Percentiles rank a stretch among this genome's conserved stretches.
Evolutionary conservation across 2,888 invertebrate genomes (phyloP).

Genomic region (Hyppa rectilinea): DNA sequence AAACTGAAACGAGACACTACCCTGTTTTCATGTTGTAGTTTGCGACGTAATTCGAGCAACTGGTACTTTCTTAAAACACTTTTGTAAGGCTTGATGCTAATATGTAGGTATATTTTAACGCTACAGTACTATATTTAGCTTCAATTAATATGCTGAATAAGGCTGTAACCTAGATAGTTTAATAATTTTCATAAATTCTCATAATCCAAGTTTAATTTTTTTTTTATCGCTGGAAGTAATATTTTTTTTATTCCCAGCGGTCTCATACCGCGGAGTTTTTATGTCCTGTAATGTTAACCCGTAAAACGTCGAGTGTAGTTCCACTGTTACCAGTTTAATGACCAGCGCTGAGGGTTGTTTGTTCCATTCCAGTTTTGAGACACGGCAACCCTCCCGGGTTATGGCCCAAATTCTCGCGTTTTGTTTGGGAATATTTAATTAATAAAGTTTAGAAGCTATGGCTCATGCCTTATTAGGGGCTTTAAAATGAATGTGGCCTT

Average conservation of each 20-base stretch:
- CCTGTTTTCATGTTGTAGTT: background rate
- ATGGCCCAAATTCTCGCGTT: conserved; percentile 52
- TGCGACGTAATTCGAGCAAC: conserved; percentile 2
- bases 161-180: background rate
- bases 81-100: background rate
- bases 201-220: conserved; percentile 33
- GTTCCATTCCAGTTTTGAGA: conserved; percentile 51
- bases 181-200: conserved; percentile 28
- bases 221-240: conserved; percentile 36
- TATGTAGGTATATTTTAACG: background rate
- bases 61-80: background rate
- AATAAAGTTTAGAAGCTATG: conserved; percentile 53
- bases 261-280: conserved; percentile 44
- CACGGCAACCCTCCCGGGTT: conserved; percentile 46
- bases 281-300: conserved; percentile 54
- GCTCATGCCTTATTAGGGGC: conserved; percentile 22
- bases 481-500: conserved; percentile 36
- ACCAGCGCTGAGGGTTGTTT: conserved; percentile 55
- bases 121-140: background rate
- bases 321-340: conserved; percentile 58
- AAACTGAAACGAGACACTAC: background rate
- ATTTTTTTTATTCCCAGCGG: conserved; percentile 44
- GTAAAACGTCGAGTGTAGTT: conserved; percentile 60
- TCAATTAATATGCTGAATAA: background rate
- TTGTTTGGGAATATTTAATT: conserved; percentile 61